Percentiles rank a stretch among this genome's conserved stretches.
Evolutionary conservation across 2,113 vertebrate species (phyloP).

Genomic region (Dunckerocampus dactyliophorus): DNA sequence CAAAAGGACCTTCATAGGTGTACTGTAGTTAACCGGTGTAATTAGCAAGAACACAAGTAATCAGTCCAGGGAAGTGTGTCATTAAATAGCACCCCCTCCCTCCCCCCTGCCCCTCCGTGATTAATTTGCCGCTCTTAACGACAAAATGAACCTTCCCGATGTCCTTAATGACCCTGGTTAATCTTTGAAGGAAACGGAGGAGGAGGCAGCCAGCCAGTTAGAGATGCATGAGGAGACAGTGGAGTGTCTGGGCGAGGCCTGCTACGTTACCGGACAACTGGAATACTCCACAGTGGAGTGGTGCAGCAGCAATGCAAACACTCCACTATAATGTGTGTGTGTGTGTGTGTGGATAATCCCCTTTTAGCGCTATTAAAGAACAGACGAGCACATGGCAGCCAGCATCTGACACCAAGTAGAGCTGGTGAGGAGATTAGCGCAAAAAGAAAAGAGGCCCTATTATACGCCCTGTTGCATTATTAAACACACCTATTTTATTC

Average conservation of each 20-base stretch:
- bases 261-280: not conserved
- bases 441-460: constrained; percentile 53
- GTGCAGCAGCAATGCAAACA: constrained; percentile 35
- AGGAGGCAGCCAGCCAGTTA: constrained; percentile 30
- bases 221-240: not conserved
- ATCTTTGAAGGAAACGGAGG: constrained; percentile 79
- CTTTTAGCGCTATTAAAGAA: constrained; percentile 53
- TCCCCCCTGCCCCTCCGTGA: constrained; percentile 62
- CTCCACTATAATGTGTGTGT: constrained; percentile 18
- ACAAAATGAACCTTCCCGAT: constrained; percentile 76
- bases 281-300: constrained; percentile 1
- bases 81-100: constrained; percentile 77
- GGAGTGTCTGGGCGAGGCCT: not conserved
- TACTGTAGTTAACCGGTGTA: constrained; percentile 76
- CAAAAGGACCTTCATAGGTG: constrained; percentile 68
- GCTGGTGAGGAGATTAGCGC: constrained; percentile 61
- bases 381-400: constrained; percentile 57
- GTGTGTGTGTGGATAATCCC: constrained; percentile 47
- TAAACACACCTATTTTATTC: constrained; percentile 68
- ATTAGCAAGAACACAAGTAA: constrained; percentile 86
- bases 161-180: constrained; percentile 80
- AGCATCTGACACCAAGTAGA: constrained; percentile 52
- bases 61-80: constrained; percentile 81
- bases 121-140: constrained; percentile 83
- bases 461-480: constrained; percentile 73